Percentiles rank a stretch among this genome's conserved stretches.
Conservation (phyloP, 2,888 invertebrate genomes). For the Geophilus truncorum region DNA sequence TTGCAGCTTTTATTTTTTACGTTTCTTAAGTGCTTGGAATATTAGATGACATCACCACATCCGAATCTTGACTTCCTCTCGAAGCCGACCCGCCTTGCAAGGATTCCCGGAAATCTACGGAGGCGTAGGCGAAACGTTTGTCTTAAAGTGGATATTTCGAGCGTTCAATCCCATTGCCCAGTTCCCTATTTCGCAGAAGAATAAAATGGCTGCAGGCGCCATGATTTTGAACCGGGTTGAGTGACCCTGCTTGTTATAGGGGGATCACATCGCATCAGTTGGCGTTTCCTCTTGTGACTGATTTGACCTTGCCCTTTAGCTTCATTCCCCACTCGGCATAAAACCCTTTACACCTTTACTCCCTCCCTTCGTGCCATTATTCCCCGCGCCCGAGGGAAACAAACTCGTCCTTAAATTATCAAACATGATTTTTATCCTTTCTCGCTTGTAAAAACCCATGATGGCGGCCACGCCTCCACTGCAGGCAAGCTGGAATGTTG, state of each 20-base stretch:
- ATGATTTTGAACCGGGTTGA: conserved; percentile 17
- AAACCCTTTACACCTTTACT: background rate
- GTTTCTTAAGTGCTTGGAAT: background rate
- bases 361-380: background rate
- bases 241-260: background rate
- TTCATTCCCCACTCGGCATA: background rate
- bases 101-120: conserved; percentile 8
- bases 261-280: background rate
- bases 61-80: conserved; percentile 17
- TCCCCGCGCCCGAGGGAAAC: background rate
- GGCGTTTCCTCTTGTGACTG: conserved; percentile 9
- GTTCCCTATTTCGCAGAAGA: conserved; percentile 15
- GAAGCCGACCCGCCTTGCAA: background rate
- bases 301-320: conserved; percentile 9
- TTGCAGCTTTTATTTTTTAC: background rate
- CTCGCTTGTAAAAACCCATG: conserved; percentile 9
- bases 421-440: conserved; percentile 21
- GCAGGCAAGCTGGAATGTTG: conserved; percentile 11
- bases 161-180: conserved; percentile 2
- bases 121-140: background rate
- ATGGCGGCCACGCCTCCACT: conserved; percentile 12
- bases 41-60: background rate
- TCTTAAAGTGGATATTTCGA: background rate
- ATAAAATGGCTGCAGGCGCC: background rate
- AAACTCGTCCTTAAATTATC: background rate